Evolutionary conservation across 2,888 invertebrate genomes (phyloP), one percentile per base, ranked within the genome.

Genomic region (Cephonodes hylas): DNA sequence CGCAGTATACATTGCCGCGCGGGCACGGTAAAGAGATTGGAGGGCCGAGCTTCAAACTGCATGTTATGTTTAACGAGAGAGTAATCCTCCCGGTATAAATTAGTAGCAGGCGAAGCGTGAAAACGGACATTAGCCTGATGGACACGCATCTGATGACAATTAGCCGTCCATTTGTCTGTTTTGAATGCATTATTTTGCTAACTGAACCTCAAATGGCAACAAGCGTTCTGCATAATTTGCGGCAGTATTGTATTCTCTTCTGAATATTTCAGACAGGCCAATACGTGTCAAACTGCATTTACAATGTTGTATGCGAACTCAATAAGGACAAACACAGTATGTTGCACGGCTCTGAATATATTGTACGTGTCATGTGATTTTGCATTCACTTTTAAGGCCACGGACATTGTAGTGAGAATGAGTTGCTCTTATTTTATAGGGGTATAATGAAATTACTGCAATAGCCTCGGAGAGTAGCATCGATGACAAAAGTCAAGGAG

Each of bases 1-100:
- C 25, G 42, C 48, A 27, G 48, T 25, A 63, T 66, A 46, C 48
- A 68, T 64, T 63, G 57, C 64, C 63, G 63, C 67, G 66, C 66
- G 63, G 60, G 64, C 66, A 72, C 76, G 75, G 81, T 81, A 74
- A 77, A 74, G 76, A 75, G 77, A 74, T 77, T 75, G 73, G 67
- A 74, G 73, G 71, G 75, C 68, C 65, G 72, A 77, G 68, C 69
- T 69, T 77, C 74, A 67, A 77, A 76, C 69, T 73, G 69, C 70
- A 70, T 72, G 70, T 75, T 74, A 81, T 71, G 71, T 73, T 69
- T 68, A 73, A 74, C 70, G 71, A 72, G 74, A 75, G 75, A 73
- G 70, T 42, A 58, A 71, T 34, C 46, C 68, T 63, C 66, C 68
- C 66, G 64, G 71, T 72, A 73, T 71, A 74, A 77, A 83, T 81